These are phyloP conservation scores for Eremobia ochroleuca DNA, from an alignment of 2,888 invertebrate species.

Conservation along the genomic window DNA sequence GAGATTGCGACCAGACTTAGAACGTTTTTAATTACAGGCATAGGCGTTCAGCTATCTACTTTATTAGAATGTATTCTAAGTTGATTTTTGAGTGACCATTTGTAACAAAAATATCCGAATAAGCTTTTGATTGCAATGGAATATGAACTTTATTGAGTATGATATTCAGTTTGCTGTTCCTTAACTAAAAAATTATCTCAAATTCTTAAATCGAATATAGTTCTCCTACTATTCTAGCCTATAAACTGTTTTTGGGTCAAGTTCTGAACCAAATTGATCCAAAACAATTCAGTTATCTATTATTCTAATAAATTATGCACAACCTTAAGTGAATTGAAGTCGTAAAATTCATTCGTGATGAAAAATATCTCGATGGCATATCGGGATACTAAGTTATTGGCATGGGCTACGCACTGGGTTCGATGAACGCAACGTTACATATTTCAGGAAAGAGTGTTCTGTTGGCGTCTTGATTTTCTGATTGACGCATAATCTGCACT, in stretches of 20 bases:
- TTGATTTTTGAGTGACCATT: background rate
- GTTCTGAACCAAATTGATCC: background rate
- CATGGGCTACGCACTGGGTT: conserved; percentile 36
- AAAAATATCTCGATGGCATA: conserved; percentile 51
- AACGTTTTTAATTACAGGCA: no score
- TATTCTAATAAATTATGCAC: conserved; percentile 42
- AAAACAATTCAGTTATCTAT: conserved; percentile 4
- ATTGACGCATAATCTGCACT: background rate
- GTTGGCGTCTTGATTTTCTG: background rate
- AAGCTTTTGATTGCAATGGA: background rate
- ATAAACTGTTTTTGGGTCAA: background rate
- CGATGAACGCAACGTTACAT: background rate
- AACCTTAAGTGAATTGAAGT: conserved; percentile 50
- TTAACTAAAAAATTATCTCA: background rate
- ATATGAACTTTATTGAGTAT: background rate
- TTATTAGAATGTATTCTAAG: background rate
- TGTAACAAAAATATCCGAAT: background rate
- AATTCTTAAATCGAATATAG: background rate
- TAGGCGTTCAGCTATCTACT: background rate
- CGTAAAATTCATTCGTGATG: conserved; percentile 57
- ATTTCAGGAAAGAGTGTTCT: background rate
- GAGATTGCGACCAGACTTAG: no score
- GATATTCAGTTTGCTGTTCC: background rate
- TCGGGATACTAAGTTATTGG: conserved; percentile 47
- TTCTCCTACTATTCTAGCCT: no score